These are phyloP conservation scores for Zaprionus nigranus DNA, from an alignment of 1,140 invertebrate genomes.

Conservation along the genomic window DNA sequence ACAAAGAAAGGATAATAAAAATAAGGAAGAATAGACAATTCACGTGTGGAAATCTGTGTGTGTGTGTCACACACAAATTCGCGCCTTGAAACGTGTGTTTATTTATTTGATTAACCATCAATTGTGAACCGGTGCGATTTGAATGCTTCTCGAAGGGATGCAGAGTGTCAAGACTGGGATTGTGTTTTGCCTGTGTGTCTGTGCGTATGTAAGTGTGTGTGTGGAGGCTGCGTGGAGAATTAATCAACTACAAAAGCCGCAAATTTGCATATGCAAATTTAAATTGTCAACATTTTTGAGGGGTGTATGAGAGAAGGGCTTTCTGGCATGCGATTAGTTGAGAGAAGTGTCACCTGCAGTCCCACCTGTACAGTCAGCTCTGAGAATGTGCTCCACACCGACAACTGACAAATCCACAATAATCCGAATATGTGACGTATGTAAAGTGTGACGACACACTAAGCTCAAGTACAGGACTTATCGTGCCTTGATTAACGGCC, in stretches of 20 bases:
- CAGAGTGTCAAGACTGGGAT: background rate
- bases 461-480: conserved; percentile 38
- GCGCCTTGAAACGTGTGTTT: conserved; percentile 33
- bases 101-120: conserved; percentile 74
- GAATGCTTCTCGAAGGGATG: conserved; percentile 7
- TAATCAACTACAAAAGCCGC: conserved; percentile 43
- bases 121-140: conserved; percentile 30
- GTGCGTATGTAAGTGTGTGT: background rate
- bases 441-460: conserved; percentile 9
- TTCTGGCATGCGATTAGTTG: conserved; percentile 11
- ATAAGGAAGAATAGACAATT: background rate
- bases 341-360: conserved; percentile 34
- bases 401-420: conserved; percentile 37
- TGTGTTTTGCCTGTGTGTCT: too few relatives aligned
- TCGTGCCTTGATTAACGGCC: conserved; percentile 61
- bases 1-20: background rate
- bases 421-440: conserved; percentile 33
- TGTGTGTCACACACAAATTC: conserved; percentile 15
- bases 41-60: background rate
- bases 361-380: background rate
- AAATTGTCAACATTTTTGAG: conserved; percentile 36
- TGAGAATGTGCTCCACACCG: conserved; percentile 1
- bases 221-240: conserved; percentile 30
- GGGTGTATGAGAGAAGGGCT: background rate
- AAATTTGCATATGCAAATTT: conserved; percentile 53